Evolutionary conservation across 2,113 vertebrate genomes (phyloP), one percentile per base, ranked within the genome.

Genomic region (Pontoporia blainvillei): DNA sequence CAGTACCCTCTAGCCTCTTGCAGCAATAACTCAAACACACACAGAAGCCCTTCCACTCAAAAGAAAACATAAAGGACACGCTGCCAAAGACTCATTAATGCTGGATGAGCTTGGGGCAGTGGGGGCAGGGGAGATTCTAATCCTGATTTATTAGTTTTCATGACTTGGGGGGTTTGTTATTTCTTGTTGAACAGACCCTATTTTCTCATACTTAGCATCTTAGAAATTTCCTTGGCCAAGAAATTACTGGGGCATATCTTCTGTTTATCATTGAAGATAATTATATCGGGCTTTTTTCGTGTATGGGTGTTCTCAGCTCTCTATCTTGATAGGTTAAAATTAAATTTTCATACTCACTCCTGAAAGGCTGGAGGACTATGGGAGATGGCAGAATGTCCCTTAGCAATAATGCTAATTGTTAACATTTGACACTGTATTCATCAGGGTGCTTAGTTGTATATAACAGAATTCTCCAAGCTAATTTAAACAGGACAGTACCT

Each of bases 391-490:
- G 8, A 64, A 62, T 88, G 54, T n/a, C 14, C 73, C n/a, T 88
- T 66, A 73, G 52, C 52, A 93, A 91, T 49, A 85, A 82, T 76
- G 39, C 9, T 69, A 75, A 88, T 71, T 96, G 29, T 49, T 72
- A 95, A 93, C 29, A 46, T 85, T 92, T 90, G 61, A 94, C 9
- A 73, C 39, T 88, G 18, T 90, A 52, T 75, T 86, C 83, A 89
- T 75, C 34, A 67, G 21, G 20, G 21, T 76, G 21, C 31, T 87
- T 86, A 69, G 61, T 67, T 76, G n/a, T n/a, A 72, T 64, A 36
- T 67, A 90, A 44, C 4, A 97, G 76, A 94, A 88, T 46, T 27
- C 6, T 81, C 36, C 54, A 54, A 86, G 34, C 39, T 94, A 73
- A 90, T 92, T 95, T 94, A 94, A 96, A 61, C 54, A 96, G 13